These are phyloP conservation scores for Apis laboriosa DNA, from an alignment of 1,140 invertebrate species.

Conservation along the genomic window DNA sequence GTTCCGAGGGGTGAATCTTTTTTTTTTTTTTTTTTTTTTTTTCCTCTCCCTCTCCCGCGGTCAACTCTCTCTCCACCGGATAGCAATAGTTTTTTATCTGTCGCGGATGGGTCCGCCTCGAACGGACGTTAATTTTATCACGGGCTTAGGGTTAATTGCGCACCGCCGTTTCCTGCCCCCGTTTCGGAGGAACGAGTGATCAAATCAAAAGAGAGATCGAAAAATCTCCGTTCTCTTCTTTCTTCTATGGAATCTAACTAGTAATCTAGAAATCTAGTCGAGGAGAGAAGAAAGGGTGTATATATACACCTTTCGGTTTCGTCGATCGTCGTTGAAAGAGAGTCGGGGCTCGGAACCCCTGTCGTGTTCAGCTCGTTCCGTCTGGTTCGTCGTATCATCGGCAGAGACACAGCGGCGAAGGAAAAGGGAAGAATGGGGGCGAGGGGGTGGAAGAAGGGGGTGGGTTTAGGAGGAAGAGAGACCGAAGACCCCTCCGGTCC, in stretches of 20 bases:
- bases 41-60: background rate
- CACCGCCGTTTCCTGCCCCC: background rate
- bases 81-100: slow-evolving; percentile 21
- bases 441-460: background rate
- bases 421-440: slow-evolving; percentile 2
- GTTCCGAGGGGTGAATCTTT: slow-evolving; percentile 45
- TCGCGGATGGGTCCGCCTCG: background rate
- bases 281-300: no score
- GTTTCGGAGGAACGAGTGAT: no score
- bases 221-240: no score
- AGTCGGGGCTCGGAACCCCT: background rate
- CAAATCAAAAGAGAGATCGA: no score
- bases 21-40: background rate
- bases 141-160: background rate
- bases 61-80: slow-evolving; percentile 12
- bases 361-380: slow-evolving; percentile 28
- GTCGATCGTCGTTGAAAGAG: slow-evolving; percentile 20
- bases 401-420: slow-evolving; percentile 7
- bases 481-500: slow-evolving; percentile 48
- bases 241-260: background rate
- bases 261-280: background rate
- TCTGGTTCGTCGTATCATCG: slow-evolving; percentile 30
- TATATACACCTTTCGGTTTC: background rate
- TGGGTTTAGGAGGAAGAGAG: slow-evolving; percentile 21
- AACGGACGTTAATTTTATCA: slow-evolving; percentile 33